Evolutionary conservation across 2,888 invertebrate genomes (phyloP), one percentile per base, ranked within the genome.

Genomic region (Dasysyrphus tricinctus): DNA sequence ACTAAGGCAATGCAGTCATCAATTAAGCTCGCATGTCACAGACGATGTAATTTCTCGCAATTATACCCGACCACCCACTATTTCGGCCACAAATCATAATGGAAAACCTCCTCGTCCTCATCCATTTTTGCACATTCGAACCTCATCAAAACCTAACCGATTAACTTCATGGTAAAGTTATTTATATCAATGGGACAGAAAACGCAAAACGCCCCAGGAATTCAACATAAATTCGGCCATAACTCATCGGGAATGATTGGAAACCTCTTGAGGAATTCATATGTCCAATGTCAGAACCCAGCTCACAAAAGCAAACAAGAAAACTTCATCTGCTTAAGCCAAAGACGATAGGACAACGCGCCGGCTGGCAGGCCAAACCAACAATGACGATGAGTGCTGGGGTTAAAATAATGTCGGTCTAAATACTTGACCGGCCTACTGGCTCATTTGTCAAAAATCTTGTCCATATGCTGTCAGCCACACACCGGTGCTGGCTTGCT

Each of bases 221-320:
- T 86, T 75, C 79, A 75, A 82, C 70, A 83, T 88, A 49, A 5
- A 24, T 49, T 54, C 24, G 89, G 89, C 89, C 89, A 90, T 90
- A 90, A 89, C 88, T 90, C 90, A 90, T 89, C 81, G 88, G 89
- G 89, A 89, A 90, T 90, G 90, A 89, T 90, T 90, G 88, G 89
- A 90, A 90, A 89, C 89, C 90, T 89, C 90, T 80, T 88, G 89
- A 89, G 90, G 89, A 89, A 90, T 90, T 88, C 89, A 86, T 88
- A 82, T 72, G 49, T 32, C 51, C 2, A 39, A 39, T 54, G 34
- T 14, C 86, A 61, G 57, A 32, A 51, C 44, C 29, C 24, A 51
- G 85, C 73, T 81, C 69, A 78, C 77, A 61, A 78, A 82, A 57
- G 78, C 65, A 77, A 81, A 77, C 85, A 70, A 82, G 78, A 70